Base-by-base conservation (phyloP, 2,797 vertebrate genomes). In the Poliocrania exsul region DNA sequence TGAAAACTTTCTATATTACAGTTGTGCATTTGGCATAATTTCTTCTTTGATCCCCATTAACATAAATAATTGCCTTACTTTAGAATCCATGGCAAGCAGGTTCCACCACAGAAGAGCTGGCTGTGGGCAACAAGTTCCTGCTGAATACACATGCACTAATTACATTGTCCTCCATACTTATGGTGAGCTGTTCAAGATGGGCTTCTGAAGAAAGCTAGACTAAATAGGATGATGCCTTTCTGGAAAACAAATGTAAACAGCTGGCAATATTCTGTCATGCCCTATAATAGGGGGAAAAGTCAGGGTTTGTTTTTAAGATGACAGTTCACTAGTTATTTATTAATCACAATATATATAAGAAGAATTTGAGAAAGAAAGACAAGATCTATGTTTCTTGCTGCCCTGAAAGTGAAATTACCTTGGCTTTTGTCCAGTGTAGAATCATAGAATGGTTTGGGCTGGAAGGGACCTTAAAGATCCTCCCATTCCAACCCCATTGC, bases 221-320 rank as follows among this genome's bases (percentile, higher is more conserved):
- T 44, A 42, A 26, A 15, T 17, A 71, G 42, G 44, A 40, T 31
- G 24, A 54, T 47, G 23, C 3, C 23, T 16, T 75, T 33, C 28
- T 81, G 42, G 20, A 56, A 56, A 1, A 56, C 1, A 87, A 40
- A 44, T 21, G 3, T 16, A 10, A 81, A n/a, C 38, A 86, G 20
- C 23, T 81, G 10, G 8, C 20, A 81, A 35, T 70, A 28, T 31
- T 71, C 50, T 90, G 46, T 9, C 24, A 38, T 23, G 11, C 16
- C 11, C 17, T 81, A 1, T 28, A 53, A 81, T 1, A 23, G 38
- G 19, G 1, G 1, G 16, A 33, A 7, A 44, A 10, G 0, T 8
- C 3, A 17, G 18, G 5, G n/a, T 35, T 60, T 70, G 7, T 74
- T 84, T 44, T 50, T 46, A 21, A 69, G 18, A 49, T 5, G 18